Conservation (phyloP, 2,797 vertebrate species). For the Cygnus olor region DNA sequence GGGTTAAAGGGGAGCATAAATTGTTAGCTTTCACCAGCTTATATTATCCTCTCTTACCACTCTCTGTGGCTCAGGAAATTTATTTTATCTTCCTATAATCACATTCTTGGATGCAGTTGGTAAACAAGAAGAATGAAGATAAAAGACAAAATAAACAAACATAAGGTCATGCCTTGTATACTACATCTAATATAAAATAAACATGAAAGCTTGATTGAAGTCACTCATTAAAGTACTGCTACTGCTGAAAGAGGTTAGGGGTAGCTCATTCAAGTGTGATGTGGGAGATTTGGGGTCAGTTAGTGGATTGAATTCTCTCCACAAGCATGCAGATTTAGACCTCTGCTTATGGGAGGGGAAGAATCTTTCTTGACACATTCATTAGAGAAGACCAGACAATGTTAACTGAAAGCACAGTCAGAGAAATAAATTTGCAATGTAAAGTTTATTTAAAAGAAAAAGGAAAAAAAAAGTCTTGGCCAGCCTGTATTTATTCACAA, state of each 20-base stretch:
- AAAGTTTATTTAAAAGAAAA: neutral
- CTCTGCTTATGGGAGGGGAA: neutral
- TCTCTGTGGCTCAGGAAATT: conserved; percentile 45
- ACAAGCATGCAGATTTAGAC: neutral
- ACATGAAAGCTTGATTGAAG: conserved; percentile 43
- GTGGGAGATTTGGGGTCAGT: neutral
- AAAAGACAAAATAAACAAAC: conserved; percentile 75
- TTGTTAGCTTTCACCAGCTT: conserved; percentile 44
- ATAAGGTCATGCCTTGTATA: conserved; percentile 55
- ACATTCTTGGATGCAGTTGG: conserved; percentile 38
- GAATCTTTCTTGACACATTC: neutral
- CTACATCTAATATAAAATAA: conserved; percentile 29
- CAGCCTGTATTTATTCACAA: neutral
- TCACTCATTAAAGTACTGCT: conserved; percentile 62
- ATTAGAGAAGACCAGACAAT: neutral
- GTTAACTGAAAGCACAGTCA: neutral
- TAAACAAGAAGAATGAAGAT: conserved; percentile 73
- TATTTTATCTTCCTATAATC: conserved; percentile 75
- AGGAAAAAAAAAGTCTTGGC: neutral
- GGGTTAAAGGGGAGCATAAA: conserved; percentile 51
- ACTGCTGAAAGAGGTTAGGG: neutral
- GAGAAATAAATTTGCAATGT: neutral
- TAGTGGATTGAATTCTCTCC: neutral
- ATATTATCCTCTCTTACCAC: conserved; percentile 22
- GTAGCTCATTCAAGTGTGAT: neutral